Evolutionary conservation across 2,797 vertebrate species (phyloP), one percentile per base, ranked within the genome.

Genomic region (Aphelocoma californica): DNA sequence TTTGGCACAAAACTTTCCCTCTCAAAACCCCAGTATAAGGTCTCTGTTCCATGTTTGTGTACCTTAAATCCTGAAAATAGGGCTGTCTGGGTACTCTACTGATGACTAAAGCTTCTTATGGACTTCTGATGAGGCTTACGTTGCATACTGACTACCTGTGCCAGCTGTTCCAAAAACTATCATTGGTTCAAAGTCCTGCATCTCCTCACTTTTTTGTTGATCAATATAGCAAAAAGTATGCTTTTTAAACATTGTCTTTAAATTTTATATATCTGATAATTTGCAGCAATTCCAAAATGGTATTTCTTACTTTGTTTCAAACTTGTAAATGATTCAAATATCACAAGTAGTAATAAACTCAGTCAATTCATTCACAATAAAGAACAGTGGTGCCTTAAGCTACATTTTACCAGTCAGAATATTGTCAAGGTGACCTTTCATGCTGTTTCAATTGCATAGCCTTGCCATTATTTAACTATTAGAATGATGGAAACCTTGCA

Each of bases 401-500:
- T 93, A 94, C 92, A 73, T 97, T 95, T 93, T 89, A 77, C 69
- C 47, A 74, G 84, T 91, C 77, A 65, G 51, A 81, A 47, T 51
- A 87, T 77, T 92, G 90, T 94, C 96, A 98, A 98, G 97, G 97
- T 97, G 97, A 98, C 97, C 96, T 98, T 96, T 97, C 90, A 84
- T 82, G 94, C 96, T 97, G 94, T 95, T 98, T 94, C 95, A 96
- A 85, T 94, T 90, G 95, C 97, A 96, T 57, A 81, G 85, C 74
- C 87, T 96, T 90, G 91, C 88, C 90, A 72, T 92, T 90, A 47
- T 97, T 98, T 97, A 97, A 97, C 97, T 97, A 96, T 95, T 97
- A 97, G 70, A 86, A 94, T 98, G 97, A 97, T 97, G 94, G 96
- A 97, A 97, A 94, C 57, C 94, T 93, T 93, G 86, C 73, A 91